Evolutionary conservation across 2,113 vertebrate species (phyloP).

Genomic region (Archocentrus centrarchus): DNA sequence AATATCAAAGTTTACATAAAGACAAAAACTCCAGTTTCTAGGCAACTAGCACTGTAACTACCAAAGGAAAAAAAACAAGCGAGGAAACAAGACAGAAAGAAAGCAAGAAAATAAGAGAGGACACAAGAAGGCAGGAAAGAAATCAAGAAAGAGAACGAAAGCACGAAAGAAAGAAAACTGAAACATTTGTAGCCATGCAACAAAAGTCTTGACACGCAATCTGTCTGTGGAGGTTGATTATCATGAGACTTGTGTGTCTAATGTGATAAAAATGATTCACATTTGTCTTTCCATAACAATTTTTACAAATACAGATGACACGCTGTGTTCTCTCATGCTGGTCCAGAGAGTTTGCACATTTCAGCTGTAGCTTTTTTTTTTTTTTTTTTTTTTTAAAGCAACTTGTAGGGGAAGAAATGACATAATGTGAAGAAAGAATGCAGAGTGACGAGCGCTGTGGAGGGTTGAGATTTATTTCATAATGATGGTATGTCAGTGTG

Average conservation of each 20-base stretch:
- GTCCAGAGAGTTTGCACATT: background rate
- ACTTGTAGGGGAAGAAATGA: background rate
- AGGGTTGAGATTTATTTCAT: background rate
- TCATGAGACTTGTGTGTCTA: background rate
- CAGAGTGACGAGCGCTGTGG: background rate
- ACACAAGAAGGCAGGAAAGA: background rate
- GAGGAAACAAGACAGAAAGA: background rate
- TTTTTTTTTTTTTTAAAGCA: background rate
- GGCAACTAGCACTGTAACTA: slow-evolving; percentile 48
- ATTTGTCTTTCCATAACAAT: slow-evolving; percentile 4
- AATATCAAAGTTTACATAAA: slow-evolving; percentile 55
- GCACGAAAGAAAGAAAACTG: background rate
- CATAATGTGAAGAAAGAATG: background rate
- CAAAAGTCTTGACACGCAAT: slow-evolving; percentile 9
- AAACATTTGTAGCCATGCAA: slow-evolving; percentile 1
- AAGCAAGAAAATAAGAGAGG: too few species aligned
- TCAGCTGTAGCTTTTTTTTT: background rate
- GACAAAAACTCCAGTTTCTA: slow-evolving; percentile 53
- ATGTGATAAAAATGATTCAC: slow-evolving; percentile 13
- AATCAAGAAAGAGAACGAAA: background rate
- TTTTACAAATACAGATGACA: slow-evolving; percentile 9
- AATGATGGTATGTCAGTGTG: background rate
- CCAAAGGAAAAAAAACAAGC: background rate
- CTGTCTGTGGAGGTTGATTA: background rate
- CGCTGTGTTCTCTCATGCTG: background rate